These are phyloP conservation scores for Cepaea nemoralis DNA, from an alignment of 1,140 invertebrate species.

Conservation along the genomic window DNA sequence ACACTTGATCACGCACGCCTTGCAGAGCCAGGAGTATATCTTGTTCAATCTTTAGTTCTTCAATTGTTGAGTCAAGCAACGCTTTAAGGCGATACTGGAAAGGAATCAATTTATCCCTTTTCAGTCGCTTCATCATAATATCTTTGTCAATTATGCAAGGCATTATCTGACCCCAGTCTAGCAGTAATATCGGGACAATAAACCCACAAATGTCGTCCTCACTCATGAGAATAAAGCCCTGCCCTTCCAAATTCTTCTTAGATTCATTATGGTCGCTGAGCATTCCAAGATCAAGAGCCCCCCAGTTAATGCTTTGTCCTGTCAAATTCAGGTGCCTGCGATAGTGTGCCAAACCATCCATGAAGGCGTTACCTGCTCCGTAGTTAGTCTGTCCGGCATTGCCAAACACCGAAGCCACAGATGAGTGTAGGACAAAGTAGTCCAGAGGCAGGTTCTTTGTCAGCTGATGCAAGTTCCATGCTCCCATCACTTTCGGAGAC, in stretches of 20 bases:
- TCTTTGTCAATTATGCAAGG: slow-evolving; percentile 46
- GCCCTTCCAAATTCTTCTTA: slow-evolving; percentile 33
- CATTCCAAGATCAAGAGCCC: slow-evolving; percentile 50
- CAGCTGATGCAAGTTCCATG: slow-evolving; percentile 59
- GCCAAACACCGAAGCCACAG: slow-evolving; percentile 51
- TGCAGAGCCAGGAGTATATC: slow-evolving; percentile 32
- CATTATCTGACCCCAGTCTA: slow-evolving; percentile 42
- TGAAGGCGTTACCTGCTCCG: slow-evolving; percentile 56
- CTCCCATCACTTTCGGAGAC: slow-evolving; percentile 58
- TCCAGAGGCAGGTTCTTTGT: slow-evolving; percentile 50
- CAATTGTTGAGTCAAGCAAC: slow-evolving; percentile 9
- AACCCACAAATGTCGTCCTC: slow-evolving; percentile 43
- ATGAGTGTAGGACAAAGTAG: slow-evolving; percentile 60
- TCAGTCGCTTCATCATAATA: slow-evolving; percentile 33
- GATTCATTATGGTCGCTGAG: slow-evolving; percentile 28
- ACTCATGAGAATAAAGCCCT: slow-evolving; percentile 43
- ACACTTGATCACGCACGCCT: slow-evolving; percentile 17
- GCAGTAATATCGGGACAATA: slow-evolving; percentile 40
- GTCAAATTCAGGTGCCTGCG: slow-evolving; percentile 42
- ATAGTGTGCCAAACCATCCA: slow-evolving; percentile 55
- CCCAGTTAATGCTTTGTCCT: slow-evolving; percentile 58
- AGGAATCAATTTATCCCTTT: slow-evolving; percentile 22
- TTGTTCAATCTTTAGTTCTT: slow-evolving; percentile 30
- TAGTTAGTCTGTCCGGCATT: slow-evolving; percentile 57
- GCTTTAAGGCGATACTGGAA: slow-evolving; percentile 39